phyloP scores from a whole-genome alignment of 2,113 vertebrate genomes.

The Hucho hucho region DNA sequence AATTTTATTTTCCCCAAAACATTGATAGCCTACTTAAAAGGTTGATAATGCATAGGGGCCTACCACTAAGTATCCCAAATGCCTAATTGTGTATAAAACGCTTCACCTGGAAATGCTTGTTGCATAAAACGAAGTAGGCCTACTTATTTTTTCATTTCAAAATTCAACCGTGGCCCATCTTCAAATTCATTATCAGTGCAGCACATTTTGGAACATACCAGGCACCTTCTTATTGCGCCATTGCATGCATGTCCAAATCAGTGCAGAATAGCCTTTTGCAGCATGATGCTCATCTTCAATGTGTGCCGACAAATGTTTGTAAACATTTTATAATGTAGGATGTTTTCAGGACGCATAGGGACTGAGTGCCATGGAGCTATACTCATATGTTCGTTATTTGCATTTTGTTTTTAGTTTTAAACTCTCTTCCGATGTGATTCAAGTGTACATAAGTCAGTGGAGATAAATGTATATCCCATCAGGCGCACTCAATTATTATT shows the following conservation, averaged over 20 bases:
- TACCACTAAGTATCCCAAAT: neutral
- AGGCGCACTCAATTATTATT: conserved; percentile 68
- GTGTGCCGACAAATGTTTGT: conserved; percentile 83
- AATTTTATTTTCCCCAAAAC: conserved; percentile 68
- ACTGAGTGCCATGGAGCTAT: conserved; percentile 67
- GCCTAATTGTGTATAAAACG: neutral
- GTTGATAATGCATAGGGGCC: neutral
- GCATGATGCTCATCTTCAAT: conserved; percentile 79
- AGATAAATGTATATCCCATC: conserved; percentile 73
- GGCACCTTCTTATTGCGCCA: conserved; percentile 73
- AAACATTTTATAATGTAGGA: conserved; percentile 76
- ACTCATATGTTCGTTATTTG: conserved; percentile 76
- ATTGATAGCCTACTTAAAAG: conserved; percentile 17
- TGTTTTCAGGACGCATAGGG: conserved; percentile 77
- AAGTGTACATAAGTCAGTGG: conserved; percentile 71
- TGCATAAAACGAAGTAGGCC: neutral
- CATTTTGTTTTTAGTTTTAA: conserved; percentile 74
- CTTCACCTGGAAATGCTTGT: neutral
- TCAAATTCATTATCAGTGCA: conserved; percentile 63
- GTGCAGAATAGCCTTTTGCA: conserved; percentile 82
- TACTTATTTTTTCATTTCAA: neutral
- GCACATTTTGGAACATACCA: conserved; percentile 71
- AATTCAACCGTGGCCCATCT: conserved; percentile 13
- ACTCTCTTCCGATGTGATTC: conserved; percentile 72
- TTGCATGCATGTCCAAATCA: conserved; percentile 85